These are phyloP conservation scores for Cheirogaleus major DNA, from an alignment of 2,797 vertebrate genomes.

Conservation along the genomic window DNA sequence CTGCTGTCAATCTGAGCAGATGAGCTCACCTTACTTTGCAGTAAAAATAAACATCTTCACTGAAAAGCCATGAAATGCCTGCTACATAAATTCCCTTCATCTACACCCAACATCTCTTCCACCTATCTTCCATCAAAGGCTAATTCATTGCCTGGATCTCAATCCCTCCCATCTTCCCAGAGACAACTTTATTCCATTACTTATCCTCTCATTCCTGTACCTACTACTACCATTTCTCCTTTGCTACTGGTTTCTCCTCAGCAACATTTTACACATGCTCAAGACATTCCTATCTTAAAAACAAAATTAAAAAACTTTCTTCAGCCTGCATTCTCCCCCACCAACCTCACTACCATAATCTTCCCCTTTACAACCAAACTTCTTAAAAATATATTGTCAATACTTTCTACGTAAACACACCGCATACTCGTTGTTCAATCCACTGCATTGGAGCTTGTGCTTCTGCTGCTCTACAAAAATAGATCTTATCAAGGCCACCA, in stretches of 20 bases:
- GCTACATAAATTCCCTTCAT: not conserved
- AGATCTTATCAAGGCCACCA: not conserved
- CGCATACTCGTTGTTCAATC: not conserved
- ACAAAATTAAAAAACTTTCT: not conserved
- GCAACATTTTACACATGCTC: not conserved
- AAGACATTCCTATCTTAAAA: not conserved
- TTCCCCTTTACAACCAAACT: not conserved
- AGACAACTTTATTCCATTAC: not conserved
- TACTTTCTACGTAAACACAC: not conserved
- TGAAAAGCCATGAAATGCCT: not conserved
- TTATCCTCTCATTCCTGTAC: not conserved
- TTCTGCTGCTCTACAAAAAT: not conserved
- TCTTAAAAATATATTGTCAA: not conserved
- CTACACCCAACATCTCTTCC: not conserved
- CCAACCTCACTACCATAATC: not conserved
- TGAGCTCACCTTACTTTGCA: not conserved
- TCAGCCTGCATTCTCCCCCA: not conserved
- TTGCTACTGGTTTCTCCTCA: not conserved
- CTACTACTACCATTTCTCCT: not conserved
- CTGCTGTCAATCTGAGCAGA: not conserved
- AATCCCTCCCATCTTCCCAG: not conserved
- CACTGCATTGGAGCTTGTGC: not conserved
- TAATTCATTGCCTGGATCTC: not conserved
- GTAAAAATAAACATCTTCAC: not conserved
- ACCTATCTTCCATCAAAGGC: not conserved